Percentiles rank a stretch among this genome's conserved stretches.
These are phyloP conservation scores for Pseudopodoces humilis DNA, from an alignment of 2,113 vertebrate species.

Conservation along the genomic window DNA sequence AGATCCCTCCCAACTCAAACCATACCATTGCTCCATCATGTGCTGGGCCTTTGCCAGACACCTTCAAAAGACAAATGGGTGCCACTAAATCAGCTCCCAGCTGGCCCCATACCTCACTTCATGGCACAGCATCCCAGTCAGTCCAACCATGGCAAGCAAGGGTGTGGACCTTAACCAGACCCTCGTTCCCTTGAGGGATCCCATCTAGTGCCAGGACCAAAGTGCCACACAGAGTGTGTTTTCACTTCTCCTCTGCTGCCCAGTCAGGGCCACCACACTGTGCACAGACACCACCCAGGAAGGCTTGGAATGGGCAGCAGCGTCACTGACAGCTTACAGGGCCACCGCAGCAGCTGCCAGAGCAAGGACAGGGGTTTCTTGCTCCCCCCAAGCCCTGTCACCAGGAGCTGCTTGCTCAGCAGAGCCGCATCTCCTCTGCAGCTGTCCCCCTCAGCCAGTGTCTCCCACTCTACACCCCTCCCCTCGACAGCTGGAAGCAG, in stretches of 20 bases:
- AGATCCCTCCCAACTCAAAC: background rate
- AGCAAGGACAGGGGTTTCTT: background rate
- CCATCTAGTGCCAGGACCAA: background rate
- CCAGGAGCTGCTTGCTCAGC: background rate
- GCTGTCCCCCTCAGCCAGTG: background rate
- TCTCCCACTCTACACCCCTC: conserved; percentile 2
- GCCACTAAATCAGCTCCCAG: background rate
- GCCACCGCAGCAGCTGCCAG: background rate
- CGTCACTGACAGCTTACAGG: background rate
- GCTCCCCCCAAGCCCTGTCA: background rate
- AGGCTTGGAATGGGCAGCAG: background rate
- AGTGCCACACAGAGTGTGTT: background rate
- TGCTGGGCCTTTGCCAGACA: background rate
- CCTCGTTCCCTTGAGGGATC: background rate
- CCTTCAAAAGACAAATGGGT: background rate
- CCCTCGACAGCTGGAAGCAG: conserved; percentile 44
- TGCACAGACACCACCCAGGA: background rate
- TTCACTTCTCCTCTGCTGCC: background rate
- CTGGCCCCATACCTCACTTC: background rate
- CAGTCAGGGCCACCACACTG: background rate
- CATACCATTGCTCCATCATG: background rate
- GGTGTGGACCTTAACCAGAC: fast-evolving
- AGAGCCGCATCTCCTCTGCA: background rate
- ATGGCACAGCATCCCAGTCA: background rate
- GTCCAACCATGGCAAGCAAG: background rate